phyloP scores from a whole-genome alignment of 2,888 invertebrate genomes.

The Ernsta delagoae region DNA sequence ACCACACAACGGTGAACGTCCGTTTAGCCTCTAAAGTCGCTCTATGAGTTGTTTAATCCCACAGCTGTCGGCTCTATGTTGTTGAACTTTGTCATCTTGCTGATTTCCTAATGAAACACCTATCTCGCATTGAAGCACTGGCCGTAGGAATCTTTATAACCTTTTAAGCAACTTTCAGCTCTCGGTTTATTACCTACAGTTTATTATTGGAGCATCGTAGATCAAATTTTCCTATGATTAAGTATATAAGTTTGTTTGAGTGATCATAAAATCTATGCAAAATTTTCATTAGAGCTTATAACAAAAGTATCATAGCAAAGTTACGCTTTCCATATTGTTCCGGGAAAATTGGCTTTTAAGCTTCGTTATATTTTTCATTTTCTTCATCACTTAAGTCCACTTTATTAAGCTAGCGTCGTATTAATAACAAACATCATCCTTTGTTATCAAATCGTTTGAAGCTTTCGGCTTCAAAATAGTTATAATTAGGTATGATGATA shows the following conservation, averaged over 20 bases:
- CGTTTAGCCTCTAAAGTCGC: not conserved
- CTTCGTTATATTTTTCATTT: slow-evolving; percentile 3
- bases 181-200: not conserved
- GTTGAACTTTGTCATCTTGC: not conserved
- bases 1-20: not conserved
- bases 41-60: not conserved
- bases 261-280: not conserved
- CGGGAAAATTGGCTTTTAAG: not conserved
- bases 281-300: not conserved
- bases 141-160: not conserved
- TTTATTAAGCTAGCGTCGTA: not conserved
- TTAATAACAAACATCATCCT: not conserved
- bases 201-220: not conserved
- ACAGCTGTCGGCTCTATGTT: not conserved
- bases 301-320: not conserved
- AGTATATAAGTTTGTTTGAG: not conserved
- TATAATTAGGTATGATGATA: too few relatives aligned
- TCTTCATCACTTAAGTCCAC: not conserved
- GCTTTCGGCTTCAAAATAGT: too few relatives aligned
- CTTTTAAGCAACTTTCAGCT: not conserved
- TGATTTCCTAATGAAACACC: not conserved
- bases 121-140: not conserved
- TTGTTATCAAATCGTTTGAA: too few relatives aligned
- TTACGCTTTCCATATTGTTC: slow-evolving; percentile 1
- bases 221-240: not conserved